phyloP scores from a whole-genome alignment of 2,797 vertebrate species.

The Galago senegalensis region DNA sequence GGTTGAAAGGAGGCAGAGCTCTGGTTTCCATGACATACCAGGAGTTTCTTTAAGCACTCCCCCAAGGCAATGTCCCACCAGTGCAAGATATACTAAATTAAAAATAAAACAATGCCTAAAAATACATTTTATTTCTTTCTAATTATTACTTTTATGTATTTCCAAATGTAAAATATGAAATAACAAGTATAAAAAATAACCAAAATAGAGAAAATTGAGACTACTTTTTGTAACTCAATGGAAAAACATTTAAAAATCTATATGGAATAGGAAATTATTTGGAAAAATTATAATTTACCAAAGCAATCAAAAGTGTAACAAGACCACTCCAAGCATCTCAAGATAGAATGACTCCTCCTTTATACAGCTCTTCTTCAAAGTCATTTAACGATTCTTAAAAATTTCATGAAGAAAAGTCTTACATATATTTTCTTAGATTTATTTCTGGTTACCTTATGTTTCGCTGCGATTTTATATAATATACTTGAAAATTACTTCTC shows the following conservation, averaged over 20 bases:
- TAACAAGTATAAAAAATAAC: background rate
- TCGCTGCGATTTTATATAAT: background rate
- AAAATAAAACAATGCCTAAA: background rate
- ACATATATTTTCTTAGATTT: background rate
- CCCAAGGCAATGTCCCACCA: background rate
- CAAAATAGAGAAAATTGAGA: background rate
- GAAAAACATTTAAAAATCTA: background rate
- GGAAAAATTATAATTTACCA: background rate
- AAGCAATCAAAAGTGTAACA: background rate
- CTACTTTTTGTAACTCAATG: background rate
- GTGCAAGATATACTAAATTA: background rate
- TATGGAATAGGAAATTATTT: background rate
- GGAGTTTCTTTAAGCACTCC: background rate
- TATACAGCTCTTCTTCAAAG: background rate
- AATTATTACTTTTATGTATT: background rate
- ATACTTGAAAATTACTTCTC: background rate
- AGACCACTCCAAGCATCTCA: background rate
- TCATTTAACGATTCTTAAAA: background rate
- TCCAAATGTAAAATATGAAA: background rate
- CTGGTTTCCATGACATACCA: background rate
- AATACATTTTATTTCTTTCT: background rate
- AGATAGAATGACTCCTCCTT: background rate
- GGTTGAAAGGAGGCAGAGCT: background rate
- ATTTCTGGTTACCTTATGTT: background rate
- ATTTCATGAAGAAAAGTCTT: background rate